phyloP scores from a whole-genome alignment of 2,113 vertebrate genomes.

The Rhinogobius similis region DNA sequence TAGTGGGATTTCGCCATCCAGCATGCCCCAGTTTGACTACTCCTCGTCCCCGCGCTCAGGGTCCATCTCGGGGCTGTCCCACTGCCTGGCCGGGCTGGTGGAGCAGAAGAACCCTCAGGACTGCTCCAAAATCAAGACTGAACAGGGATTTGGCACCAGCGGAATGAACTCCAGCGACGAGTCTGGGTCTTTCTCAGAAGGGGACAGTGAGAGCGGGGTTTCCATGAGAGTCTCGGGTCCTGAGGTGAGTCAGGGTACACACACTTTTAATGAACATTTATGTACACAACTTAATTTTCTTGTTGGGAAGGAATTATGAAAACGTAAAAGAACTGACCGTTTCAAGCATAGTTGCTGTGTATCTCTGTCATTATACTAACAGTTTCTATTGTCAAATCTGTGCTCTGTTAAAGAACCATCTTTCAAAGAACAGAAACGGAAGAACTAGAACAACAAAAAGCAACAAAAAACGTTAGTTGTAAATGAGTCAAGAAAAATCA shows the following conservation, averaged over 20 bases:
- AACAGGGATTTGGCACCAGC: slow-evolving; percentile 81
- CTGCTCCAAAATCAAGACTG: slow-evolving; percentile 90
- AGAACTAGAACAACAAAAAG: too few relatives aligned
- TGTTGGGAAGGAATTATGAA: background rate
- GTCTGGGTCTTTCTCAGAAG: slow-evolving; percentile 94
- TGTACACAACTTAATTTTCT: too few relatives aligned
- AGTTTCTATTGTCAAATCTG: too few relatives aligned
- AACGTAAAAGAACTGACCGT: background rate
- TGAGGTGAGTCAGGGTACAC: slow-evolving; percentile 80
- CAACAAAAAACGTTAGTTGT: too few relatives aligned
- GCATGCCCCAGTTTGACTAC: slow-evolving; percentile 88
- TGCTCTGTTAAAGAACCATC: too few relatives aligned
- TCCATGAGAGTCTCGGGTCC: slow-evolving; percentile 84
- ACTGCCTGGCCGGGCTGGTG: slow-evolving; percentile 76
- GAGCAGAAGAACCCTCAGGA: slow-evolving; percentile 86
- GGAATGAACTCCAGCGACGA: slow-evolving; percentile 96
- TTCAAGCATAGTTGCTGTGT: too few relatives aligned
- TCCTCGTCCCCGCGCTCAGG: slow-evolving; percentile 89
- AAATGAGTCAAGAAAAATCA: too few relatives aligned
- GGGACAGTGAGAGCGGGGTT: slow-evolving; percentile 92
- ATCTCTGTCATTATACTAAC: too few relatives aligned
- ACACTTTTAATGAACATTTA: background rate
- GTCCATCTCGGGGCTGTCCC: slow-evolving; percentile 72
- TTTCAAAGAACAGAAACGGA: too few relatives aligned
- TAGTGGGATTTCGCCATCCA: slow-evolving; percentile 88